A percentile compares a stretch with the other conserved stretches of the same genome.
phyloP scores from a whole-genome alignment of 2,113 vertebrate species.

The Synodontis membranacea region DNA sequence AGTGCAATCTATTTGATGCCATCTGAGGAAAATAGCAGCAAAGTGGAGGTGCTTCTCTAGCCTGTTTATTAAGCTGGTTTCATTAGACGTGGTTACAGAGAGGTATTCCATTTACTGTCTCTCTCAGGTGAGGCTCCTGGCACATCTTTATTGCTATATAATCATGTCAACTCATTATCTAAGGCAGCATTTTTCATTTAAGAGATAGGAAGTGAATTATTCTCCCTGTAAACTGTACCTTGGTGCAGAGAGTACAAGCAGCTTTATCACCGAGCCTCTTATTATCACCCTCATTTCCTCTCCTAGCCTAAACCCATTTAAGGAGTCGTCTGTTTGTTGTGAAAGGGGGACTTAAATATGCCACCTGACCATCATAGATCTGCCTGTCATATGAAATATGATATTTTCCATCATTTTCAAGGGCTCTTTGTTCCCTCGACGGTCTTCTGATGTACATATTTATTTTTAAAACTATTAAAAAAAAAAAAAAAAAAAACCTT shows the following conservation, averaged over 20 bases:
- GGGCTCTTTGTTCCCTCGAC: constrained; percentile 41
- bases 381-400: constrained; percentile 15
- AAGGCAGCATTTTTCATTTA: constrained; percentile 56
- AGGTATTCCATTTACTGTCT: constrained; percentile 56
- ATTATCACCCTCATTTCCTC: constrained; percentile 9
- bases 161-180: constrained; percentile 57
- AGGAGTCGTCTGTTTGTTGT: constrained; percentile 14
- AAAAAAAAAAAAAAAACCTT: no score
- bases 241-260: constrained; percentile 8
- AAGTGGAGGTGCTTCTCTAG: constrained; percentile 40
- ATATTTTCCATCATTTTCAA: constrained; percentile 36
- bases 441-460: constrained; percentile 12
- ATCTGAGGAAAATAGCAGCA: constrained; percentile 58
- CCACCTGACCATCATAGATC: constrained; percentile 50
- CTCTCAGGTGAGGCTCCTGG: constrained; percentile 53
- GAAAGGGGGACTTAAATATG: constrained; percentile 34
- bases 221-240: constrained; percentile 43
- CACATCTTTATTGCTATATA: constrained; percentile 59
- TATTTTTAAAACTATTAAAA: constrained; percentile 40
- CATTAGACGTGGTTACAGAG: constrained; percentile 56
- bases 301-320: constrained; percentile 33
- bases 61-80: constrained; percentile 59
- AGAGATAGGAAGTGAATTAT: constrained; percentile 42
- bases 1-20: constrained; percentile 74
- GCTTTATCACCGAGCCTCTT: constrained; percentile 15